phyloP scores from a whole-genome alignment of 2,797 vertebrate genomes.

The Danio albolineatus region DNA sequence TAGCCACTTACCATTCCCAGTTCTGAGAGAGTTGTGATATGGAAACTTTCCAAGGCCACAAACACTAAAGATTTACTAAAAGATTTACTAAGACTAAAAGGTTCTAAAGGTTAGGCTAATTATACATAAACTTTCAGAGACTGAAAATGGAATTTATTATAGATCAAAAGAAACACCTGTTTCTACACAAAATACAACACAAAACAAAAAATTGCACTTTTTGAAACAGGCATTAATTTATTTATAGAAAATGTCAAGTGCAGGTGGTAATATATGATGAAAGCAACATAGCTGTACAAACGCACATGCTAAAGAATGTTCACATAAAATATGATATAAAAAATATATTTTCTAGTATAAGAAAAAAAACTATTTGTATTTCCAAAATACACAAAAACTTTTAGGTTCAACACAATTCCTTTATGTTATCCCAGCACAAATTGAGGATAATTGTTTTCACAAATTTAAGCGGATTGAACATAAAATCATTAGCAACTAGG shows the following conservation, averaged over 20 bases:
- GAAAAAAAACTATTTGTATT: no score
- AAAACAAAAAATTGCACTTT: neutral
- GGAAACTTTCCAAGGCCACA: neutral
- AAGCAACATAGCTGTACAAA: neutral
- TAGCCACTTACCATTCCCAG: neutral
- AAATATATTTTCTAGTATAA: no score
- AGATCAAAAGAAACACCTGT: constrained; percentile 14
- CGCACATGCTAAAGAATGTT: no score
- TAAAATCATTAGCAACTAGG: no score
- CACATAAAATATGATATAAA: no score
- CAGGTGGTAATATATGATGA: neutral
- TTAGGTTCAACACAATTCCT: no score
- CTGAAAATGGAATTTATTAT: neutral
- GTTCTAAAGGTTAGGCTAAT: neutral
- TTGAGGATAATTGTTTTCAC: no score
- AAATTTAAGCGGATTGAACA: no score
- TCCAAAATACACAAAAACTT: no score
- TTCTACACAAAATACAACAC: neutral
- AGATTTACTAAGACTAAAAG: neutral
- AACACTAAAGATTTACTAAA: neutral
- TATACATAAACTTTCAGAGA: neutral
- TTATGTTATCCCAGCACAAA: no score
- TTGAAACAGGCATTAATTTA: neutral
- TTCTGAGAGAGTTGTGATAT: neutral
- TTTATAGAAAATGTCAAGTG: neutral